phyloP scores from a whole-genome alignment of 2,797 vertebrate genomes.

The Sebastes taczanowskii region DNA sequence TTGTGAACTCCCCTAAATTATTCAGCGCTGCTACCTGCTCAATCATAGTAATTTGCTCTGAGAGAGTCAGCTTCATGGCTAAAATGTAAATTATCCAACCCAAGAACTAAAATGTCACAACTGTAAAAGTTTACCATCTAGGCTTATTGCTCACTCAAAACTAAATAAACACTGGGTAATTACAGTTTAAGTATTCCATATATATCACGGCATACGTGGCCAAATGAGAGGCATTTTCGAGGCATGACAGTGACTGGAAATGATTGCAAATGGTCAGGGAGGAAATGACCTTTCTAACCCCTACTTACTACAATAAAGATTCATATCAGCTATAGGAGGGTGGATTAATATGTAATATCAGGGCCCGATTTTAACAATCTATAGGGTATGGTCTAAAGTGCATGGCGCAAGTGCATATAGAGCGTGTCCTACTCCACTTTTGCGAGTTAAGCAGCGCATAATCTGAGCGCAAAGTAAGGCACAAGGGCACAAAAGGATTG shows the following conservation, averaged over 20 bases:
- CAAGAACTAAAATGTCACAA: slow-evolving; percentile 17
- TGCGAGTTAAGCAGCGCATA: too few relatives aligned
- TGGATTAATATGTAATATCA: background rate
- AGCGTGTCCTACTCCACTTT: too few relatives aligned
- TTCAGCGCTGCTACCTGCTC: background rate
- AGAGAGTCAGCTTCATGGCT: slow-evolving; percentile 3
- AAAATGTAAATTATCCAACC: slow-evolving; percentile 1
- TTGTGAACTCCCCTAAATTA: background rate
- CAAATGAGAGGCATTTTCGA: slow-evolving; percentile 4
- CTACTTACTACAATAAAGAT: background rate
- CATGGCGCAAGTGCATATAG: too few relatives aligned
- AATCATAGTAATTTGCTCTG: background rate
- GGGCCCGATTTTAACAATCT: too few relatives aligned
- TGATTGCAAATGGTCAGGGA: background rate
- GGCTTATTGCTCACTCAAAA: slow-evolving; percentile 18
- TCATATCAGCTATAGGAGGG: too few relatives aligned
- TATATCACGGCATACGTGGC: background rate
- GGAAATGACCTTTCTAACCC: background rate
- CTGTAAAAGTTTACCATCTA: slow-evolving; percentile 18
- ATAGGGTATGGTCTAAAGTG: too few relatives aligned
- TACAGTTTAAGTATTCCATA: slow-evolving; percentile 16
- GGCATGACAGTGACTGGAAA: background rate
- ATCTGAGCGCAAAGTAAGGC: too few relatives aligned
- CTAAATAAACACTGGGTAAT: slow-evolving; percentile 31
- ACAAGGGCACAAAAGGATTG: too few relatives aligned